A percentile compares a stretch with the other conserved stretches of the same genome.
Conservation (phyloP, 1,140 invertebrate genomes). For the Drosophila melanogaster region Release_6_plus_ISO1_MT NC_004354.4:15924501-15925000, state of each 20-base stretch:
- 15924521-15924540: slow-evolving; percentile 20
- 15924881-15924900: background rate
- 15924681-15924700: background rate
- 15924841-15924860: too few relatives aligned
- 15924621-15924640: background rate
- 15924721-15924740: too few relatives aligned
- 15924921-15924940: slow-evolving; percentile 2
- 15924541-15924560: background rate
- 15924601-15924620: background rate
- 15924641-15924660: too few relatives aligned
- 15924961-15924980: slow-evolving; percentile 8
- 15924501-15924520: slow-evolving; percentile 72
- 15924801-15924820: too few relatives aligned
- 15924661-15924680: too few relatives aligned
- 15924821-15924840: too few relatives aligned
- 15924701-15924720: too few relatives aligned
- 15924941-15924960: background rate
- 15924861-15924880: background rate
- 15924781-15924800: too few relatives aligned
- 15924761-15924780: too few relatives aligned
- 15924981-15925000: slow-evolving; percentile 5
- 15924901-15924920: slow-evolving; percentile 1
- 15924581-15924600: background rate
- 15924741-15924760: too few relatives aligned
- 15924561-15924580: background rate